Evolutionary conservation across 1,140 invertebrate genomes (phyloP).

Genomic region (Calliopsis andreniformis): DNA sequence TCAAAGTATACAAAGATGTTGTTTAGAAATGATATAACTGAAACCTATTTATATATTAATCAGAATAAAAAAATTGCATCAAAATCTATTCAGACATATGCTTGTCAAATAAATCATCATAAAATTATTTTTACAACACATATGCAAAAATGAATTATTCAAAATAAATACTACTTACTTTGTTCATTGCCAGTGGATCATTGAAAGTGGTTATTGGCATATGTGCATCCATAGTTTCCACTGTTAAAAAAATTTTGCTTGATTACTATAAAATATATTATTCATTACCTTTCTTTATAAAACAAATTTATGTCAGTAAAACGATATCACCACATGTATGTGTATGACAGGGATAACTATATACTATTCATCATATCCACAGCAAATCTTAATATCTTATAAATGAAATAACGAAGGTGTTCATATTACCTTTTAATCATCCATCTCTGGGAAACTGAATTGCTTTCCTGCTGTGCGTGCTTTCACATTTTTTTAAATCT

Average conservation of each 20-base stretch:
- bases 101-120: slow-evolving; percentile 68
- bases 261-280: neutral
- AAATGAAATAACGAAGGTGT: slow-evolving; percentile 15
- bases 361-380: slow-evolving; percentile 71
- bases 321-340: slow-evolving; percentile 63
- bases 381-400: neutral
- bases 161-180: neutral
- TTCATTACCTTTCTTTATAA: neutral
- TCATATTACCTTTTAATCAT: slow-evolving; percentile 23
- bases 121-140: slow-evolving; percentile 13
- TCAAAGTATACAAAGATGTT: slow-evolving; percentile 6
- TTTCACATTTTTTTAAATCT: too few relatives aligned
- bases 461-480: too few relatives aligned
- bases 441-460: too few relatives aligned
- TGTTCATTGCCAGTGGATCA: neutral
- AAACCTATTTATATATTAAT: slow-evolving; percentile 12
- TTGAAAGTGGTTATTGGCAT: neutral
- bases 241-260: slow-evolving; percentile 17
- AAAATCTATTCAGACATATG: slow-evolving; percentile 72
- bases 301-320: slow-evolving; percentile 54
- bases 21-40: neutral
- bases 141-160: neutral
- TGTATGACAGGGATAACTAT: slow-evolving; percentile 76
- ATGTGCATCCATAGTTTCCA: neutral
- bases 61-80: slow-evolving; percentile 64